Percentiles rank a stretch among this genome's conserved stretches.
These are phyloP conservation scores for Cataglyphis livida DNA, from an alignment of 2,888 invertebrate species.

Conservation along the genomic window DNA sequence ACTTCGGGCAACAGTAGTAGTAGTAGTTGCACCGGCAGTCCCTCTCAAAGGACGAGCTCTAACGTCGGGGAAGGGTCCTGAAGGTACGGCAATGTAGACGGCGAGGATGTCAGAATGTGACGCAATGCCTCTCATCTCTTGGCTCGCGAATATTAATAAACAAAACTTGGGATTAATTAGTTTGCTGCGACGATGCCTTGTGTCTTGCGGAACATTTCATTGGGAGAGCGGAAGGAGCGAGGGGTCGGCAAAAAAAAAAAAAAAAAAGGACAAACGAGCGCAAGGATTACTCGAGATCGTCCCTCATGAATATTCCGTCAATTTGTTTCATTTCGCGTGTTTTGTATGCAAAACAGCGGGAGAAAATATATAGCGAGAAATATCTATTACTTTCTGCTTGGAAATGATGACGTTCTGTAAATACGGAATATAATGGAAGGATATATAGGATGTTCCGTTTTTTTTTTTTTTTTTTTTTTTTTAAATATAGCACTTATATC, in stretches of 20 bases:
- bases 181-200: slow-evolving; percentile 3
- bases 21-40: background rate
- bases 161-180: slow-evolving; percentile 57
- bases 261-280: slow-evolving; percentile 5
- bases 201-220: slow-evolving; percentile 20
- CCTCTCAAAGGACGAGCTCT: slow-evolving; percentile 67
- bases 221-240: slow-evolving; percentile 6
- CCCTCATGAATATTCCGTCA: slow-evolving; percentile 51
- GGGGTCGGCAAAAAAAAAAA: background rate
- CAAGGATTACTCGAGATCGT: slow-evolving; percentile 19
- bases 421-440: background rate
- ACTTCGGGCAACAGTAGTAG: slow-evolving; percentile 55
- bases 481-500: background rate
- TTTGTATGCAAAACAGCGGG: slow-evolving; percentile 28
- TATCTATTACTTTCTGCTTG: slow-evolving; percentile 14
- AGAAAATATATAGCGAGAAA: slow-evolving; percentile 8
- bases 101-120: slow-evolving; percentile 35
- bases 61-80: slow-evolving; percentile 65
- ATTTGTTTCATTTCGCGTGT: slow-evolving; percentile 44
- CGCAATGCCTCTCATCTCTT: slow-evolving; percentile 1
- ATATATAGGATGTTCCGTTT: background rate
- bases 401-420: slow-evolving; percentile 17
- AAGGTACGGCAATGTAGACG: slow-evolving; percentile 40
- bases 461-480: background rate
- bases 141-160: slow-evolving; percentile 60